These are phyloP conservation scores for Drosophila burlai DNA, from an alignment of 1,140 invertebrate species.

Conservation along the genomic window DNA sequence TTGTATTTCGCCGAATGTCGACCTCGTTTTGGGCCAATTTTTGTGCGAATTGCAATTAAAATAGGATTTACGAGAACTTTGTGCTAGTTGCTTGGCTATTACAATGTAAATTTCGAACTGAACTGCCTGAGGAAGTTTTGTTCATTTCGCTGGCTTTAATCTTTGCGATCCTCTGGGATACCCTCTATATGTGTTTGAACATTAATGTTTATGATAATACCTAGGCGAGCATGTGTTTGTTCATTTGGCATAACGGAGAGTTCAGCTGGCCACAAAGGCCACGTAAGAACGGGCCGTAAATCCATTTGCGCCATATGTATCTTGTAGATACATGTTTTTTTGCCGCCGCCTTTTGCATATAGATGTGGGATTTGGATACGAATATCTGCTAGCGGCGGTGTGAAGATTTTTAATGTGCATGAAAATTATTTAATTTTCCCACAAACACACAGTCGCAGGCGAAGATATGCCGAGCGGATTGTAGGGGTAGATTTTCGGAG, in stretches of 20 bases:
- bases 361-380: conserved; percentile 26
- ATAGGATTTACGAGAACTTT: conserved; percentile 51
- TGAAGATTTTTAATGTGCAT: conserved; percentile 80
- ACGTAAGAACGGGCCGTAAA: conserved; percentile 63
- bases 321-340: conserved; percentile 64
- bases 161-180: not conserved
- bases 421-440: conserved; percentile 83
- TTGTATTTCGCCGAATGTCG: conserved; percentile 40
- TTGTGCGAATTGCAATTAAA: conserved; percentile 66
- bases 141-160: conserved; percentile 13
- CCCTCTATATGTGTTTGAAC: conserved; percentile 1
- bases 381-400: conserved; percentile 54
- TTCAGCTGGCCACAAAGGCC: conserved; percentile 52
- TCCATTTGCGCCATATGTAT: conserved; percentile 79
- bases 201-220: conserved; percentile 29
- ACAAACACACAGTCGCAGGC: conserved; percentile 36
- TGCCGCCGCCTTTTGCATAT: conserved; percentile 32
- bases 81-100: conserved; percentile 25
- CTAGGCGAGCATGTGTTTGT: conserved; percentile 39
- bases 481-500: conserved; percentile 6
- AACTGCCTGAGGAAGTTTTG: not conserved
- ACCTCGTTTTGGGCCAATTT: conserved; percentile 60
- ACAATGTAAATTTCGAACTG: not conserved
- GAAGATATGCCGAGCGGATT: conserved; percentile 25
- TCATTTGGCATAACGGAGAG: conserved; percentile 38